A percentile compares a stretch with the other conserved stretches of the same genome.
phyloP scores from a whole-genome alignment of 2,888 invertebrate genomes.

The Drosophila vallismaia region DNA sequence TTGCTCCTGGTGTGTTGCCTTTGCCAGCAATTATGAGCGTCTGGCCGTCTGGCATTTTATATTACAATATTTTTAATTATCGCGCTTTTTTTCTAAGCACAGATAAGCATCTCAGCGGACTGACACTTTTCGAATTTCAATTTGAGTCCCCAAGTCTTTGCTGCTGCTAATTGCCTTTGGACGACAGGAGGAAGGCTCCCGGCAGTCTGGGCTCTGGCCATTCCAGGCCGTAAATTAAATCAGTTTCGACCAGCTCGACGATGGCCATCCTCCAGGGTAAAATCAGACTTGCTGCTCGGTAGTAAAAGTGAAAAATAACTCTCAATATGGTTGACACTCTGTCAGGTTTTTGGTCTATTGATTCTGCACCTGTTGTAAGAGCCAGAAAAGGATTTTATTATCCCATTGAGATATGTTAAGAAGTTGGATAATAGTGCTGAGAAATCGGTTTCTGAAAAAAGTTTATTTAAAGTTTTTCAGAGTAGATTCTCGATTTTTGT shows the following conservation, averaged over 20 bases:
- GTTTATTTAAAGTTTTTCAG: too few relatives aligned
- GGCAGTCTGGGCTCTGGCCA: constrained; percentile 31
- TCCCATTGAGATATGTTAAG: constrained; percentile 24
- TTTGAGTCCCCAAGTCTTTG: constrained; percentile 53
- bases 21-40: constrained; percentile 75
- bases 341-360: constrained; percentile 30
- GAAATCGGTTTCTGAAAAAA: not conserved
- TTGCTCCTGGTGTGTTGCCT: constrained; percentile 34
- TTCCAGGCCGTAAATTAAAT: constrained; percentile 65
- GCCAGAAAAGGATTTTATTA: constrained; percentile 6
- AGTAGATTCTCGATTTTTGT: too few relatives aligned
- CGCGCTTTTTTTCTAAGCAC: constrained; percentile 62
- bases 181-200: constrained; percentile 57
- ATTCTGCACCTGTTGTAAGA: constrained; percentile 36
- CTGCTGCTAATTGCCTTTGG: constrained; percentile 61
- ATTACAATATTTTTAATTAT: constrained; percentile 74
- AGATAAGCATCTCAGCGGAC: constrained; percentile 46
- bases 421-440: not conserved
- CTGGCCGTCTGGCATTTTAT: constrained; percentile 70
- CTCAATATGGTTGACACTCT: constrained; percentile 17
- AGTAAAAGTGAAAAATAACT: constrained; percentile 42
- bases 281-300: constrained; percentile 9
- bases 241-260: constrained; percentile 50
- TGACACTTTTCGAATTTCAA: constrained; percentile 59
- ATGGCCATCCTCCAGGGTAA: constrained; percentile 15